These are phyloP conservation scores for Drosophila equinoxialis DNA, from an alignment of 1,140 invertebrate species.

Conservation along the genomic window DNA sequence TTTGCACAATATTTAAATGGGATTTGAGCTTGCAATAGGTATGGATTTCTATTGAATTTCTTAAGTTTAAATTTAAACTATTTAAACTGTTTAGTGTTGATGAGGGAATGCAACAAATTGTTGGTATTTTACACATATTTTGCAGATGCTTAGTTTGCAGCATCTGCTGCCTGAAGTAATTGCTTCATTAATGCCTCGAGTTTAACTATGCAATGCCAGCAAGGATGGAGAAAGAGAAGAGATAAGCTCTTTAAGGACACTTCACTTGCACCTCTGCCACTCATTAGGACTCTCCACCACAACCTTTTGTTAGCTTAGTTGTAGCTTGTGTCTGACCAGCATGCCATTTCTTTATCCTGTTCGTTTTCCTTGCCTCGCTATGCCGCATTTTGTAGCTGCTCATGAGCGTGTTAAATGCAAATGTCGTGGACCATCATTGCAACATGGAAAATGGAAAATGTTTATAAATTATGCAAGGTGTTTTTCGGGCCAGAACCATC, in stretches of 20 bases:
- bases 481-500: background rate
- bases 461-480: conserved; percentile 25
- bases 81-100: background rate
- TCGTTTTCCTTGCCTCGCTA: background rate
- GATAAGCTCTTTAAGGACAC: conserved; percentile 8
- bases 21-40: conserved; percentile 3
- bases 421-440: conserved; percentile 16
- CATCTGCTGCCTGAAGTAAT: conserved; percentile 12
- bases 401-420: conserved; percentile 22
- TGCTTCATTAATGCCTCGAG: conserved; percentile 13
- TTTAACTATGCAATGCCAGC: background rate
- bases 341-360: background rate
- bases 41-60: background rate
- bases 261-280: conserved; percentile 4
- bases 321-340: background rate
- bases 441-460: conserved; percentile 21
- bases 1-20: conserved; percentile 43
- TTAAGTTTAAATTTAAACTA: background rate
- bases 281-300: conserved; percentile 8
- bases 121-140: conserved; percentile 6
- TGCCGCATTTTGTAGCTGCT: conserved; percentile 10
- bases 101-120: background rate
- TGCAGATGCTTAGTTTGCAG: background rate
- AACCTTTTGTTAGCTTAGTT: conserved; percentile 6
- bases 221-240: background rate